phyloP scores from a whole-genome alignment of 1,140 invertebrate genomes.

The Chlorops oryzae region DNA sequence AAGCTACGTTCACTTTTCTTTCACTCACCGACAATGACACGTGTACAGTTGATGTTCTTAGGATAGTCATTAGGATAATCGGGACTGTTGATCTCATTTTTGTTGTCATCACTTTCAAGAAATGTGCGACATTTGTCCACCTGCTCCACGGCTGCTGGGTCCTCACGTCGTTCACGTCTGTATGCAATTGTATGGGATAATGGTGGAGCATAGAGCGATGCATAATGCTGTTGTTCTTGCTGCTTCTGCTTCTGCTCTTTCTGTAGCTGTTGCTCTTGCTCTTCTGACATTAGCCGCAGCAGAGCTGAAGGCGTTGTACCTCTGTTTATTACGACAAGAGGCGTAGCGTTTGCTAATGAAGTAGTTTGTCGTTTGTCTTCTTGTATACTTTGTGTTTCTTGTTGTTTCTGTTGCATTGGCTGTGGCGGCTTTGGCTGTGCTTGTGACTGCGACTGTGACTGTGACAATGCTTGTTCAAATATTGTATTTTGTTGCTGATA shows the following conservation, averaged over 20 bases:
- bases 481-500: no score
- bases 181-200: neutral
- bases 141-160: constrained; percentile 28
- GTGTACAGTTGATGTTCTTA: constrained; percentile 63
- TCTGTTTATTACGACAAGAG: neutral
- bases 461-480: no score
- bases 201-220: neutral
- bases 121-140: constrained; percentile 50
- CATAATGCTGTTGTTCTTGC: constrained; percentile 8
- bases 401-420: neutral
- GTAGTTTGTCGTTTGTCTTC: constrained; percentile 1
- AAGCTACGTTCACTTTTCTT: neutral
- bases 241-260: neutral
- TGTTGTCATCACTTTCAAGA: constrained; percentile 51
- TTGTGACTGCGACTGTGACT: no score
- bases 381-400: neutral
- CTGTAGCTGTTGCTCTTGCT: neutral
- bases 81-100: constrained; percentile 67
- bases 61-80: constrained; percentile 66
- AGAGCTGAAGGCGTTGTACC: no score
- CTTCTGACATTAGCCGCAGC: neutral
- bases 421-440: neutral
- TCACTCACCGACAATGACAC: constrained; percentile 61
- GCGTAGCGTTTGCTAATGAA: neutral
- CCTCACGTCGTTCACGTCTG: neutral